Evolutionary conservation across 35 echinoderm and acorn worm species (phyloP), one percentile per base, ranked within the genome.

Genomic region (Acanthaster planci): DNA sequence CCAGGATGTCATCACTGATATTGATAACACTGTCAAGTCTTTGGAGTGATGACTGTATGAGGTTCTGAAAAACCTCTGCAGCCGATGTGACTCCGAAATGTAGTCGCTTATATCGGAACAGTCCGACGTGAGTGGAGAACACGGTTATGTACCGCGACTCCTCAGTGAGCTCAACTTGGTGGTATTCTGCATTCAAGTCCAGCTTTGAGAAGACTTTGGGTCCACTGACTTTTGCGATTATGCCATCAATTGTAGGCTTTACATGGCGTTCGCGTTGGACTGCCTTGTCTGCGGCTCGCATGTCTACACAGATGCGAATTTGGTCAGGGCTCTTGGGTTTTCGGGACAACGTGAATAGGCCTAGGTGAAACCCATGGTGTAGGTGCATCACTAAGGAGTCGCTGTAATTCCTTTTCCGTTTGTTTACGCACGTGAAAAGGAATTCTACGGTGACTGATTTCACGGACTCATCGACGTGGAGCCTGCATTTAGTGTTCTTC

Each of bases 291-390:
- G 87, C 75, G 12, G 37, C 36, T 17, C 87, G 68, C 87, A 90
- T 93, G 72, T 90, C 87, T 0, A 94, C 76, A 36, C 76, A 90
- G 5, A 93, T 75, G 37, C 91, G 56, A 29, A 89, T 84, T 19
- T 84, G 38, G 32, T 59, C 51, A 7, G 79, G 86, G 29, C 79
- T 40, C 50, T 89, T 89, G 12, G 91, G 91, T 55, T 93, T 89
- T n/a, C 3, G 35, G 38, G 8, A 93, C 80, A 2, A 80, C 86
- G 19, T 15, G 21, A 5, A 93, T 84, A n/a, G 91, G 91, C n/a
- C n/a, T n/a, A n/a, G n/a, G n/a, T 67, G 86, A 89, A 9, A 93
- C 86, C 86, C 86, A 93, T 81, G 85, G 77, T 76, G 84, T 83
- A 4, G 86, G 77, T 37, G 31, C 42, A 42, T 23, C 39, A 5